phyloP scores from a whole-genome alignment of 2,888 invertebrate genomes.

The Cerceris rybyensis region DNA sequence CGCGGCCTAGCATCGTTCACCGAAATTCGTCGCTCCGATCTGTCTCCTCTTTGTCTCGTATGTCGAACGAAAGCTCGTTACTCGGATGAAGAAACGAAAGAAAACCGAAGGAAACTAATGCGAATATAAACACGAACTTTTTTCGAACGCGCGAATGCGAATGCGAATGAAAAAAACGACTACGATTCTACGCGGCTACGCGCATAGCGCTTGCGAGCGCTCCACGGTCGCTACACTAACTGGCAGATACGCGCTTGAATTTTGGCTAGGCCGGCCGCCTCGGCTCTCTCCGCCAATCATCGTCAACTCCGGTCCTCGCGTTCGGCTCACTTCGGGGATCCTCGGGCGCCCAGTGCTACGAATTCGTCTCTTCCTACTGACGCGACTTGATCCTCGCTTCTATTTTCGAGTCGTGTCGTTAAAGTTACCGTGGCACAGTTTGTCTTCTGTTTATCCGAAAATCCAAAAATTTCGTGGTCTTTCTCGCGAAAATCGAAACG shows the following conservation, averaged over 20 bases:
- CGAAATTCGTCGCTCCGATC: conserved; percentile 8
- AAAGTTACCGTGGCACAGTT: too few species aligned
- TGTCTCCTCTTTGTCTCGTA: not conserved
- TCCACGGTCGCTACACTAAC: conserved; percentile 80
- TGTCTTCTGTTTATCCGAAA: too few species aligned
- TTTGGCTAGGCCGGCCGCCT: conserved; percentile 72
- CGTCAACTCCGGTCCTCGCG: conserved; percentile 10
- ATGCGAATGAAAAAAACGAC: conserved; percentile 43
- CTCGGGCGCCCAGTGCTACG: conserved; percentile 2
- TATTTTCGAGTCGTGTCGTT: too few species aligned
- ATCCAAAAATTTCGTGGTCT: too few species aligned
- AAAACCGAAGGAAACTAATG: not conserved
- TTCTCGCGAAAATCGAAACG: not conserved
- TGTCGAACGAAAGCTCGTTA: not conserved
- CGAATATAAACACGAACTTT: too few species aligned
- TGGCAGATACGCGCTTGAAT: conserved; percentile 77
- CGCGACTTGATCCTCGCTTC: too few species aligned
- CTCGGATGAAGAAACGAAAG: not conserved
- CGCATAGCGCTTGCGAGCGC: conserved; percentile 72
- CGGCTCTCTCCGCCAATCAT: conserved; percentile 61
- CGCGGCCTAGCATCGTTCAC: conserved; percentile 46
- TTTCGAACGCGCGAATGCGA: conserved; percentile 1
- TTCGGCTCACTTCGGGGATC: not conserved
- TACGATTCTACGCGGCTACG: conserved; percentile 73
- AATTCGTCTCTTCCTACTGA: not conserved